Conservation (phyloP, 2,888 invertebrate genomes). For the Xylota sylvarum region DNA sequence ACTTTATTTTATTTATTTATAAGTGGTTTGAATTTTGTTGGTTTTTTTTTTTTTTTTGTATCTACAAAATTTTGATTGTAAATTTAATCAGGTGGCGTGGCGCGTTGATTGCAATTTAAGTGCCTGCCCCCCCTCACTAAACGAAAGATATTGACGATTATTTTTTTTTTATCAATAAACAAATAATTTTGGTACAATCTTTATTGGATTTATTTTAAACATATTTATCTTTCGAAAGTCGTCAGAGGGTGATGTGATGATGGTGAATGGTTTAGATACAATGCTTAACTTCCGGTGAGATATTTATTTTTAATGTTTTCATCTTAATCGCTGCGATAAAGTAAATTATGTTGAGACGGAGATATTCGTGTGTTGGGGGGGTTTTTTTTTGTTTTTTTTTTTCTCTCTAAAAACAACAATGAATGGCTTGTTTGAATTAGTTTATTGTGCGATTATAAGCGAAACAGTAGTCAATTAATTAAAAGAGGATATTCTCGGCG, state of each 20-base stretch:
- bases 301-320: conserved; percentile 39
- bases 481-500: conserved; percentile 10
- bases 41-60: not conserved
- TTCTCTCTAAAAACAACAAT: conserved; percentile 14
- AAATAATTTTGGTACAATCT: conserved; percentile 23
- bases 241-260: not conserved
- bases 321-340: conserved; percentile 41
- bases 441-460: conserved; percentile 42
- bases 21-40: not conserved
- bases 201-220: conserved; percentile 26
- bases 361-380: not conserved
- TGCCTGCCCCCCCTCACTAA: conserved; percentile 1
- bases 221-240: not conserved
- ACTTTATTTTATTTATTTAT: conserved; percentile 9
- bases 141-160: not conserved
- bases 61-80: conserved; percentile 12
- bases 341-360: conserved; percentile 11
- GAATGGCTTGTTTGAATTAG: conserved; percentile 39
- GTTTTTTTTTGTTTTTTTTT: conserved; percentile 1
- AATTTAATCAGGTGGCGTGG: conserved; percentile 28
- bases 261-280: conserved; percentile 22
- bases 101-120: conserved; percentile 15
- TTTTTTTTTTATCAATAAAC: conserved; percentile 34
- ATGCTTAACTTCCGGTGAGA: conserved; percentile 53
- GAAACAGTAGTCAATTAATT: conserved; percentile 48